Conservation (phyloP, 2,888 invertebrate species). For the Catocala fraxini region DNA sequence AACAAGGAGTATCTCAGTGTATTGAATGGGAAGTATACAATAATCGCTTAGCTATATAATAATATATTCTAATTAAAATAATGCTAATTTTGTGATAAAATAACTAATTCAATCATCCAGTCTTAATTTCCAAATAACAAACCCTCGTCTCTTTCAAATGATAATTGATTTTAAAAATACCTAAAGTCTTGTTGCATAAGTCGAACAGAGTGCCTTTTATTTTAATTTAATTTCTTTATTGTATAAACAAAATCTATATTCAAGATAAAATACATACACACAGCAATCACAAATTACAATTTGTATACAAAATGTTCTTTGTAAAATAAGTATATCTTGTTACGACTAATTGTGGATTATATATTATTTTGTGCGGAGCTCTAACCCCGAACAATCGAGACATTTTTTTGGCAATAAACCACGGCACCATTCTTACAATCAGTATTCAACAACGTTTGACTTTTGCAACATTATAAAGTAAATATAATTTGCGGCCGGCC, state of each 20-base stretch:
- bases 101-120: constrained; percentile 39
- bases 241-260: too few relatives aligned
- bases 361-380: too few relatives aligned
- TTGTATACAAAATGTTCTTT: too few relatives aligned
- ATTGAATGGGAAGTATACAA: constrained; percentile 11
- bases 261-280: too few relatives aligned
- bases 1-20: constrained; percentile 2
- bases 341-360: too few relatives aligned
- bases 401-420: background rate
- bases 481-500: too few relatives aligned
- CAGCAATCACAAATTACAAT: too few relatives aligned
- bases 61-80: constrained; percentile 17
- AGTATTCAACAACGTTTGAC: background rate
- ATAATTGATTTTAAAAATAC: background rate
- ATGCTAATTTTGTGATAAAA: constrained; percentile 25
- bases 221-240: too few relatives aligned
- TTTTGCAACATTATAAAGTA: background rate
- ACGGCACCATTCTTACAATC: background rate
- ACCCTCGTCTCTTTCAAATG: constrained; percentile 6
- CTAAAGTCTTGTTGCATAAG: background rate
- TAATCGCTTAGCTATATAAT: constrained; percentile 18
- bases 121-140: constrained; percentile 39
- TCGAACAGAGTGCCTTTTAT: background rate
- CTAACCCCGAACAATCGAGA: too few relatives aligned
- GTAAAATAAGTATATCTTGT: too few relatives aligned